Evolutionary conservation across 1,140 invertebrate species (phyloP).

Genomic region (Lutraria rhynchaena): DNA sequence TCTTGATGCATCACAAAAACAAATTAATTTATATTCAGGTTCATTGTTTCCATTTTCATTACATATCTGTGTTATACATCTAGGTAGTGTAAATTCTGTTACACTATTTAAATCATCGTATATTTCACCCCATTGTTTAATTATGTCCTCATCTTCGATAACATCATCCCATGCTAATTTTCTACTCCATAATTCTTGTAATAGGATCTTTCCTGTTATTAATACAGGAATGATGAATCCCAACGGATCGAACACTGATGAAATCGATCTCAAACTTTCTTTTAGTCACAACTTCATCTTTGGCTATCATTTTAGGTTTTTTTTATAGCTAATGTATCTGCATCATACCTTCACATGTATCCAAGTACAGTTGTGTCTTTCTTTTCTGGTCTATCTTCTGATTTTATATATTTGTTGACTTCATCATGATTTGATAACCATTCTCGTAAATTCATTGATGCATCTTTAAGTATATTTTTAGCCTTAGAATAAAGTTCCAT

Average conservation of each 20-base stretch:
- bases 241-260: constrained; percentile 20
- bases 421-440: constrained; percentile 15
- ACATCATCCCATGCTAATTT: neutral
- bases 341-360: constrained; percentile 16
- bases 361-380: constrained; percentile 19
- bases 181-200: neutral
- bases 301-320: neutral
- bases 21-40: neutral
- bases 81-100: neutral
- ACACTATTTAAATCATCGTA: neutral
- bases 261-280: constrained; percentile 18
- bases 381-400: constrained; percentile 3
- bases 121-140: neutral
- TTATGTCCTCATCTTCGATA: neutral
- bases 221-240: neutral
- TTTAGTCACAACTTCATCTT: constrained; percentile 4
- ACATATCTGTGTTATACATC: neutral
- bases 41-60: neutral
- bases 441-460: constrained; percentile 41
- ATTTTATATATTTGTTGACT: neutral
- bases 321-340: constrained; percentile 30
- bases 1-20: neutral
- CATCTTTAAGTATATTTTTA: constrained; percentile 24
- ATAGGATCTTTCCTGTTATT: neutral
- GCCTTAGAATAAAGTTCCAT: neutral